These are phyloP conservation scores for Pollenia angustigena DNA, from an alignment of 2,888 invertebrate genomes.

Conservation along the genomic window DNA sequence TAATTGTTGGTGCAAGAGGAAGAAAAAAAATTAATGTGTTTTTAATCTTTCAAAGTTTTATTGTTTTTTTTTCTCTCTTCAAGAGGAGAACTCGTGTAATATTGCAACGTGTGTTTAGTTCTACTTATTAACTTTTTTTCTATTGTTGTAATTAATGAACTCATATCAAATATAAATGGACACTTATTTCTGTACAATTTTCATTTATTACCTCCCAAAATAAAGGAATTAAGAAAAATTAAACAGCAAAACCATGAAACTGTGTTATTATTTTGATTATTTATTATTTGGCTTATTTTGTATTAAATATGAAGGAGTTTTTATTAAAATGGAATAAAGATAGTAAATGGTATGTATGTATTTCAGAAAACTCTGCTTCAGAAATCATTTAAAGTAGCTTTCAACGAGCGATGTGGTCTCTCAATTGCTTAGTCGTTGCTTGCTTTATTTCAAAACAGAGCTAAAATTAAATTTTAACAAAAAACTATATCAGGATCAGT, in stretches of 20 bases:
- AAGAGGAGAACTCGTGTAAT: not conserved
- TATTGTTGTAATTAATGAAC: conserved; percentile 57
- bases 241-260: not conserved
- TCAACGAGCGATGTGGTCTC: too few relatives aligned
- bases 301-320: not conserved
- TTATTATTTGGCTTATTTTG: conserved; percentile 20
- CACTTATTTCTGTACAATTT: conserved; percentile 9
- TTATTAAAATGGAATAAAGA: too few relatives aligned
- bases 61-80: not conserved
- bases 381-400: too few relatives aligned
- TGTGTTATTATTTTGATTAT: not conserved
- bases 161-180: conserved; percentile 8
- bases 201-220: conserved; percentile 12
- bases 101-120: not conserved
- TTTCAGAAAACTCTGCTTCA: too few relatives aligned
- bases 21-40: conserved; percentile 63
- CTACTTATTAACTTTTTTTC: conserved; percentile 45
- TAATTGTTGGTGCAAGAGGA: conserved; percentile 25
- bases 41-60: conserved; percentile 65
- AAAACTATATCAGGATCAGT: too few relatives aligned
- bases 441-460: too few relatives aligned
- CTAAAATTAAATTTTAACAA: too few relatives aligned
- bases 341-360: too few relatives aligned
- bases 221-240: not conserved
- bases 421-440: too few relatives aligned